Base-by-base conservation (phyloP, 53 echinoderm and acorn worm genomes). In the Hippasteria phrygiana region DNA sequence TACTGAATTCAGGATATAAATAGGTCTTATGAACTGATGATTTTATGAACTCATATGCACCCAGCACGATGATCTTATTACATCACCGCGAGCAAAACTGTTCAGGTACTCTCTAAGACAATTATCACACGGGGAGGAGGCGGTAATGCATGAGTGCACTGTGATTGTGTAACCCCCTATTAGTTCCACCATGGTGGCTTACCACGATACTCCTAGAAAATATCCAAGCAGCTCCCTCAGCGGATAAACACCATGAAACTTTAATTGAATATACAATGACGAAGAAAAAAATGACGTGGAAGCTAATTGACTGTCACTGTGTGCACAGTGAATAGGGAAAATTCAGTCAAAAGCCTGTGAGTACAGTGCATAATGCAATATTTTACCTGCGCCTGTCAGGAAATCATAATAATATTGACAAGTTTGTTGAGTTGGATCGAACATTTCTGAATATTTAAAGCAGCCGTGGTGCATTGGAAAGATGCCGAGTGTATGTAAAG, bases 351-450 rank as follows among this genome's bases (percentile, higher is more conserved):
- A 8, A 26, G 17, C 3, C 4, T 59, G 59, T 59, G 59, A 2
- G 26, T 24, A 59, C 59, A 9, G 59, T 24, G 8, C 59, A 59
- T 26, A 26, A 24, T 22, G 26, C 1, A 59, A 22, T 0, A 24
- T 22, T 24, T 12, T 59, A 24, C 59, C 26, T 0, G 26, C 59
- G 59, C n/a, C 16, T 59, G 59, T 59, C 59, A 18, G 59, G 54
- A 18, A 59, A 59, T 59, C 59, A 59, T 3, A n/a, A n/a, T n/a
- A n/a, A 24, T 59, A 59, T 59, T 59, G 59, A 59, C 59, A 59
- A 8, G 24, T 59, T 59, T 59, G 59, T 24, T 26, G 26, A 8
- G 24, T 59, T 59, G 59, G 59, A 59, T 59, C 59, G 59, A 24
- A 59, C 7, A 59, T 22, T 51, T 51, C 20, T 22, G 22, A 59